Percentiles rank a stretch among this genome's conserved stretches.
These are phyloP conservation scores for Cheilosia scutellata DNA, from an alignment of 2,888 invertebrate genomes.

Conservation along the genomic window DNA sequence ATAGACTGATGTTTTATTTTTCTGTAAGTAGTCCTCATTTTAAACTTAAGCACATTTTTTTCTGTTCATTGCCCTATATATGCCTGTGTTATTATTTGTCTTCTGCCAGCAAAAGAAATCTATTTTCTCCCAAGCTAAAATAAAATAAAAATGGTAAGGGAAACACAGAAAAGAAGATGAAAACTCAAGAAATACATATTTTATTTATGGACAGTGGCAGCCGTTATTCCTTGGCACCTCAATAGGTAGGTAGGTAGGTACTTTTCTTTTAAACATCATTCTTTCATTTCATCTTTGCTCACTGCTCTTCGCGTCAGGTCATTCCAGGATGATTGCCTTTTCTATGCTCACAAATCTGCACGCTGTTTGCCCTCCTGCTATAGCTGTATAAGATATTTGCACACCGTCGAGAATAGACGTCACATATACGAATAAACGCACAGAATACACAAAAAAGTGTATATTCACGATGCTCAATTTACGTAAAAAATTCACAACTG, in stretches of 20 bases:
- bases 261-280: constrained; percentile 43
- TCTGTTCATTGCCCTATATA: constrained; percentile 29
- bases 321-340: constrained; percentile 65
- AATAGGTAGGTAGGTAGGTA: constrained; percentile 16
- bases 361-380: constrained; percentile 31
- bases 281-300: constrained; percentile 24
- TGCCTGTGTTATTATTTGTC: constrained; percentile 29
- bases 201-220: constrained; percentile 69
- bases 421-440: background rate
- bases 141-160: constrained; percentile 1
- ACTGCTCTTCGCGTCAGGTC: constrained; percentile 46
- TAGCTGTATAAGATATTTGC: constrained; percentile 13
- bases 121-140: constrained; percentile 15
- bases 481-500: constrained; percentile 42
- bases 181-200: constrained; percentile 56
- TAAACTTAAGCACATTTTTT: background rate
- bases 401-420: background rate
- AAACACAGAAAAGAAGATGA: constrained; percentile 34
- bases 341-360: constrained; percentile 46
- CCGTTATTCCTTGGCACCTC: constrained; percentile 29
- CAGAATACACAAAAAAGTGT: constrained; percentile 1
- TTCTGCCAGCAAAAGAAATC: constrained; percentile 19
- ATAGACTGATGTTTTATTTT: background rate
- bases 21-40: background rate
- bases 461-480: constrained; percentile 44